Evolutionary conservation across 2,888 invertebrate species (phyloP).

Genomic region (Morpho helenor): DNA sequence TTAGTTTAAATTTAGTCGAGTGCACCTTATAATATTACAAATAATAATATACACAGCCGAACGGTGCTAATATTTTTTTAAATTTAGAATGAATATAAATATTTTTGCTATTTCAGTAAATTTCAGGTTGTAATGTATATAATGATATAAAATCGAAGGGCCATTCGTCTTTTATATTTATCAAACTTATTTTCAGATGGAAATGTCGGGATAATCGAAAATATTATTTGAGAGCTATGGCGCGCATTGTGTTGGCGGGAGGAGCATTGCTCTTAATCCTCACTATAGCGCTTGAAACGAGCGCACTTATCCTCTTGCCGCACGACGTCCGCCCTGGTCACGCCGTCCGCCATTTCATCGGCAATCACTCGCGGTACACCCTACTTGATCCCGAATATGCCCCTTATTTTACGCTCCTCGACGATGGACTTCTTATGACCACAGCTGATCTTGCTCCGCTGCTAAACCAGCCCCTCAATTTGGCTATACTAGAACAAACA

Average conservation of each 20-base stretch:
- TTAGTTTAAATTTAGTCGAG: too few species aligned
- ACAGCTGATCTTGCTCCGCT: constrained; percentile 91
- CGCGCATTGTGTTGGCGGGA: constrained; percentile 59
- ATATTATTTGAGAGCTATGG: constrained; percentile 47
- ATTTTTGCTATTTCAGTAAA: background rate
- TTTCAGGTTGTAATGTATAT: background rate
- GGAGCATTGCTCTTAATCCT: constrained; percentile 63
- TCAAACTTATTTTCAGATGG: constrained; percentile 48
- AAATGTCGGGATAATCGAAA: constrained; percentile 61
- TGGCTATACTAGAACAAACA: constrained; percentile 89
- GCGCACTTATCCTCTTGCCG: constrained; percentile 84
- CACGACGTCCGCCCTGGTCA: constrained; percentile 95
- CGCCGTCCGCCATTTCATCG: constrained; percentile 88
- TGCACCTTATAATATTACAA: too few species aligned
- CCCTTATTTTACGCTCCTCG: constrained; percentile 91
- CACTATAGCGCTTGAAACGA: constrained; percentile 48
- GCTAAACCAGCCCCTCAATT: constrained; percentile 88
- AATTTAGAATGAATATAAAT: background rate
- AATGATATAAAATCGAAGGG: too few species aligned
- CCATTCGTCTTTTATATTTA: too few species aligned
- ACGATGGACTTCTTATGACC: constrained; percentile 94
- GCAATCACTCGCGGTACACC: constrained; percentile 75
- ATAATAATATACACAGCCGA: too few species aligned
- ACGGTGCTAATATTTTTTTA: too few species aligned
- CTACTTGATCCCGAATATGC: constrained; percentile 88